These are phyloP conservation scores for Pantelozetes paolii DNA, from an alignment of 2,888 invertebrate genomes.

Conservation along the genomic window DNA sequence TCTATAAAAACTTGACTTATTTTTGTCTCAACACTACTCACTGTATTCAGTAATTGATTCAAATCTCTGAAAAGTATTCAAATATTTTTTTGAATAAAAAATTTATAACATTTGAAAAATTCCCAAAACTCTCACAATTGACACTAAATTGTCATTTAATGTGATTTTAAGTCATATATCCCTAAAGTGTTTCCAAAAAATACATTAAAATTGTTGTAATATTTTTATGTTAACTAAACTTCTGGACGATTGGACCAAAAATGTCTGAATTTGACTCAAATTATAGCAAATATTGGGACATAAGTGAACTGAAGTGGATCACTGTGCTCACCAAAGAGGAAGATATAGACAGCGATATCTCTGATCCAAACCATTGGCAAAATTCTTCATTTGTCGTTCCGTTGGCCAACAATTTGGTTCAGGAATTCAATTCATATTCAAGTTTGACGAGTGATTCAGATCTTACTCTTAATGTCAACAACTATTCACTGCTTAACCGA, in stretches of 20 bases:
- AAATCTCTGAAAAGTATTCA: no score
- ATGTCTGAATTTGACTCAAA: slow-evolving; percentile 16
- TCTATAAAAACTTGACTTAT: not conserved
- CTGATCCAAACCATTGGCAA: not conserved
- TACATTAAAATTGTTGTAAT: not conserved
- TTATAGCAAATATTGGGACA: slow-evolving; percentile 13
- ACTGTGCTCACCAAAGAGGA: slow-evolving; percentile 16
- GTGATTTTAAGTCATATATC: not conserved
- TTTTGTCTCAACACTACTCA: not conserved
- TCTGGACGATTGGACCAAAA: not conserved
- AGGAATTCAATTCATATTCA: not conserved
- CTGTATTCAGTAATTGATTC: no score
- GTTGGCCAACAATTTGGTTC: not conserved
- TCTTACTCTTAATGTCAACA: not conserved
- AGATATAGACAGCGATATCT: slow-evolving; percentile 16
- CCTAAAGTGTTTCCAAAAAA: not conserved
- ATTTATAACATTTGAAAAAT: no score
- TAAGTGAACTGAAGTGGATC: slow-evolving; percentile 21
- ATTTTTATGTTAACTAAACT: not conserved
- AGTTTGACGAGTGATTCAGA: not conserved
- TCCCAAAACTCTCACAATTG: no score
- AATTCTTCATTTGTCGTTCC: not conserved
- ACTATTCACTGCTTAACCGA: not conserved
- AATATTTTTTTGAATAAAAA: no score
- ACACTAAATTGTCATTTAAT: not conserved